A percentile compares a stretch with the other conserved stretches of the same genome.
These are phyloP conservation scores for Hirtodrosophila alboralis DNA, from an alignment of 2,888 invertebrate genomes.

Conservation along the genomic window DNA sequence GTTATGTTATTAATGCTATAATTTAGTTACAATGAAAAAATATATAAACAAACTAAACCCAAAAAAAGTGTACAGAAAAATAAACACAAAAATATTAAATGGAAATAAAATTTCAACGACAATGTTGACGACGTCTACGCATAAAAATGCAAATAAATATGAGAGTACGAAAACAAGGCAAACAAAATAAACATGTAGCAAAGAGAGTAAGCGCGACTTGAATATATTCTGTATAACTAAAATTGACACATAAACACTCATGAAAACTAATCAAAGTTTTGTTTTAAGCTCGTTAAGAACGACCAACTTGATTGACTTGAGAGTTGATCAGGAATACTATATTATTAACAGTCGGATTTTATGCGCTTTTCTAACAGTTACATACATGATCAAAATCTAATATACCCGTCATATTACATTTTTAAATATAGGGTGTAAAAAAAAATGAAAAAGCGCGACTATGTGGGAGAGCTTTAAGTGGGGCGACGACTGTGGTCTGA, in stretches of 20 bases:
- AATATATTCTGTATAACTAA: no score
- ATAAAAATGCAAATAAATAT: slow-evolving; percentile 66
- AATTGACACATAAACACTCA: no score
- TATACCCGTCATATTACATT: no score
- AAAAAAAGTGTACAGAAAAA: slow-evolving; percentile 29
- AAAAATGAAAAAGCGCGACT: slow-evolving; percentile 11
- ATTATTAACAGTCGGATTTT: no score
- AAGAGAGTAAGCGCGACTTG: no score
- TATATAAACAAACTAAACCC: slow-evolving; percentile 16
- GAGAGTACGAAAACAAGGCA: slow-evolving; percentile 22
- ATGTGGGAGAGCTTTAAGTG: slow-evolving; percentile 55
- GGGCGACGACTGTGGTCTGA: slow-evolving; percentile 46
- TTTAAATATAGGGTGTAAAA: background rate
- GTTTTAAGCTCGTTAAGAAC: no score
- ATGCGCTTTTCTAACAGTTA: no score
- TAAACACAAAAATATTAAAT: slow-evolving; percentile 38
- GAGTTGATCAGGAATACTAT: no score
- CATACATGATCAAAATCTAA: no score
- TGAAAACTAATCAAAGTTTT: no score
- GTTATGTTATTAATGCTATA: slow-evolving; percentile 16
- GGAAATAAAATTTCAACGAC: slow-evolving; percentile 45
- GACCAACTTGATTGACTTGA: no score
- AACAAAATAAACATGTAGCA: slow-evolving; percentile 1
- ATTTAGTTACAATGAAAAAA: slow-evolving; percentile 40
- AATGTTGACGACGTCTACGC: slow-evolving; percentile 37